Percentiles rank a stretch among this genome's conserved stretches.
Conservation (phyloP, 2,797 vertebrate species). For the Megalops cyprinoides region DNA sequence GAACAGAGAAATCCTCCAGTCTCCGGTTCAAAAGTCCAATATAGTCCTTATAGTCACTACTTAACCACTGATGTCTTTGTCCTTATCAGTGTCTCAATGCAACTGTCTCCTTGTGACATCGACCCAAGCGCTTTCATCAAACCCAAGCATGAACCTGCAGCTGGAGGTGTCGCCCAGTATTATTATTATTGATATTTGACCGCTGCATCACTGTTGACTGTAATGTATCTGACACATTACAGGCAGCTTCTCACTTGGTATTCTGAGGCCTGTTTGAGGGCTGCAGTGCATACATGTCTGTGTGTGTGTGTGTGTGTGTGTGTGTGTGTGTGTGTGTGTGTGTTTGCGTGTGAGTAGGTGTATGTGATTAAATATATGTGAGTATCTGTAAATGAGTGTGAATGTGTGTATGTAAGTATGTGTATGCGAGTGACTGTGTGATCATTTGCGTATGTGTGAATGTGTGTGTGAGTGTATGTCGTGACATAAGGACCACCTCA, state of each 20-base stretch:
- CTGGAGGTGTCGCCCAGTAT: not conserved
- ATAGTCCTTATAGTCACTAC: no score
- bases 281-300: not conserved
- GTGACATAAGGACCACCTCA: constrained; percentile 50
- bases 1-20: no score
- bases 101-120: no score
- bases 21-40: no score
- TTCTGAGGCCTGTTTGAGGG: not conserved
- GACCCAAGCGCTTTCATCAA: no score
- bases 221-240: not conserved
- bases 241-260: not conserved
- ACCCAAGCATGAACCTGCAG: no score
- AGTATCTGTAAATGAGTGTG: not conserved
- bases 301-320: not conserved
- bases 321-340: no score
- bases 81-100: no score
- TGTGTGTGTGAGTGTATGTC: not conserved
- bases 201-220: not conserved
- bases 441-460: not conserved
- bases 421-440: not conserved
- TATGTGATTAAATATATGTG: not conserved
- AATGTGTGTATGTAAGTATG: no score
- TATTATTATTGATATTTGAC: no score
- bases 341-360: not conserved
- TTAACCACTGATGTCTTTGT: no score